phyloP scores from a whole-genome alignment of 1,140 invertebrate species.

The Scaptomyza pallida region DNA sequence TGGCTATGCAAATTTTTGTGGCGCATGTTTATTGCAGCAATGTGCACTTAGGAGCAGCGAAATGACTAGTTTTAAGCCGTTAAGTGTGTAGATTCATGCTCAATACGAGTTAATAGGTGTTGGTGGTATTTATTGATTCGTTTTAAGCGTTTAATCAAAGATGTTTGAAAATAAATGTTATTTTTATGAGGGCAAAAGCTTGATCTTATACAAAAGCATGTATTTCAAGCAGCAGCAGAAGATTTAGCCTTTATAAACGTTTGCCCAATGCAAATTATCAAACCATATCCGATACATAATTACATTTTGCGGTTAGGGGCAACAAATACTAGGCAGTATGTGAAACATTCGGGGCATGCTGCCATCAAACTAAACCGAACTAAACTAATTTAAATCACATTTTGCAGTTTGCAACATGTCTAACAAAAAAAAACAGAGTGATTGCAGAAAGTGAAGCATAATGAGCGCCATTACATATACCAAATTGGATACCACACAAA shows the following conservation, averaged over 20 bases:
- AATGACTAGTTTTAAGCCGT: constrained; percentile 10
- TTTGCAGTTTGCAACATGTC: constrained; percentile 27
- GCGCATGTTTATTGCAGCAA: constrained; percentile 50
- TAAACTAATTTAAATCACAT: constrained; percentile 69
- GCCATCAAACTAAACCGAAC: constrained; percentile 53
- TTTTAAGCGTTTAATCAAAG: not conserved
- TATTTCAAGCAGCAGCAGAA: no score
- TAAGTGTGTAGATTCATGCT: constrained; percentile 24
- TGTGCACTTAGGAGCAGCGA: constrained; percentile 49
- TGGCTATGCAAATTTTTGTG: constrained; percentile 57
- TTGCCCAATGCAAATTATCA: no score
- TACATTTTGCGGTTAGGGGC: constrained; percentile 57
- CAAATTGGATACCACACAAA: constrained; percentile 31
- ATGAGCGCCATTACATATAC: constrained; percentile 58
- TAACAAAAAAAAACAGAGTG: constrained; percentile 23
- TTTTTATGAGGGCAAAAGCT: no score
- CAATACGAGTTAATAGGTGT: constrained; percentile 13
- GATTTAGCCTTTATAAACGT: no score
- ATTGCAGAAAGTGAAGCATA: constrained; percentile 51
- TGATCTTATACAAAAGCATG: no score
- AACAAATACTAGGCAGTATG: constrained; percentile 55
- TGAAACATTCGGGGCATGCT: no score
- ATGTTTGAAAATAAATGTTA: not conserved
- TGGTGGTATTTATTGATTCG: not conserved
- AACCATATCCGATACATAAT: constrained; percentile 31